Evolutionary conservation across 1,140 invertebrate genomes (phyloP).

Genomic region (Pteromalus puparum): DNA sequence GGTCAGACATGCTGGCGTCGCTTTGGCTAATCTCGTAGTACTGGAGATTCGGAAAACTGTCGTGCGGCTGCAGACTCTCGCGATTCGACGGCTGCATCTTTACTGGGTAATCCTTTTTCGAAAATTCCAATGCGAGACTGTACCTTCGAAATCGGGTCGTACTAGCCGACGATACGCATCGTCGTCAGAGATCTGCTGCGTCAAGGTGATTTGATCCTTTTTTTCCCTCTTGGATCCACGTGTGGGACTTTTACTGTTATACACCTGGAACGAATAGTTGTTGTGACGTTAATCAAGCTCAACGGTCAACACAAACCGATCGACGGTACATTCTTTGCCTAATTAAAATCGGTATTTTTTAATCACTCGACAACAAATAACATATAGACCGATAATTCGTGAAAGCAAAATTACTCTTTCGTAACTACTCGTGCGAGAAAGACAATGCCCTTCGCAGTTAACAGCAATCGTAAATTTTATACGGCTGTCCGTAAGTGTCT

Average conservation of each 20-base stretch:
- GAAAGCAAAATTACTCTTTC: not conserved
- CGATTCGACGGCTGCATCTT: slow-evolving; percentile 25
- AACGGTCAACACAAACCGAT: not conserved
- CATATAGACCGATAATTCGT: no score
- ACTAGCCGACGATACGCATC: not conserved
- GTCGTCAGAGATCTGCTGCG: not conserved
- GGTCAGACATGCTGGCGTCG: not conserved
- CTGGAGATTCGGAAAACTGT: not conserved
- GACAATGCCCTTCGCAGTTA: not conserved
- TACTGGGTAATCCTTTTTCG: not conserved
- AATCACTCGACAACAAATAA: no score
- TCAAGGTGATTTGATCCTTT: slow-evolving; percentile 9
- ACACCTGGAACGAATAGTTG: not conserved
- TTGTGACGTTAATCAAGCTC: not conserved
- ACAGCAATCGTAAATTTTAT: not conserved
- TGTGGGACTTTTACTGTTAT: not conserved
- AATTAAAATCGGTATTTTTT: no score
- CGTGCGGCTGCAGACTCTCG: slow-evolving; percentile 15
- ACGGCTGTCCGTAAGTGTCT: not conserved
- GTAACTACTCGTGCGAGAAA: not conserved
- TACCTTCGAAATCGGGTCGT: no score
- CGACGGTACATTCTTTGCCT: no score
- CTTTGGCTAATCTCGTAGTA: slow-evolving; percentile 46
- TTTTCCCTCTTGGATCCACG: not conserved
- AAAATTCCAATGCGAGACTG: not conserved